Evolutionary conservation across 2,888 invertebrate species (phyloP).

Genomic region (Agrotis exclamationis): DNA sequence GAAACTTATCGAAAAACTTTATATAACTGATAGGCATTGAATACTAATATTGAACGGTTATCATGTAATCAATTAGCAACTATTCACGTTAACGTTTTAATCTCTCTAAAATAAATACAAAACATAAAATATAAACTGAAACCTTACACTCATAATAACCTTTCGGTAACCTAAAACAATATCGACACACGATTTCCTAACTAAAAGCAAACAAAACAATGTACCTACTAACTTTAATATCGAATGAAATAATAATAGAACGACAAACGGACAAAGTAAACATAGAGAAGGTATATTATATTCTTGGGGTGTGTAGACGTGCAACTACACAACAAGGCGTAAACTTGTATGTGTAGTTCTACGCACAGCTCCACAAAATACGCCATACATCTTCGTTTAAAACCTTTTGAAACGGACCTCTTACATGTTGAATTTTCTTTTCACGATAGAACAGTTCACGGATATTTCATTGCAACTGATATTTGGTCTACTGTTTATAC

Average conservation of each 20-base stretch:
- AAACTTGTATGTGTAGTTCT: neutral
- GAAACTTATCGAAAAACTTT: no score
- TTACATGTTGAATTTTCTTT: neutral
- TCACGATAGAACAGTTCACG: neutral
- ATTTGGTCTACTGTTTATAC: no score
- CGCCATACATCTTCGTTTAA: no score
- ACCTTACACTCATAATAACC: constrained; percentile 23
- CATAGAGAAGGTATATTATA: constrained; percentile 1
- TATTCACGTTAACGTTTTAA: neutral
- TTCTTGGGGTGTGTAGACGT: neutral
- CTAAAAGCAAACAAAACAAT: constrained; percentile 35
- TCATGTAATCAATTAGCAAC: neutral
- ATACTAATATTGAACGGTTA: neutral
- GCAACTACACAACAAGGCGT: neutral
- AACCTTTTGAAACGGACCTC: neutral
- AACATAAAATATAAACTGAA: constrained; percentile 2
- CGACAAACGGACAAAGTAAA: constrained; percentile 53
- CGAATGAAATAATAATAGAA: constrained; percentile 54
- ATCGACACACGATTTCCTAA: constrained; percentile 38
- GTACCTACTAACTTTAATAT: constrained; percentile 39
- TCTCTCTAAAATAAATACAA: constrained; percentile 22
- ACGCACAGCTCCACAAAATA: no score
- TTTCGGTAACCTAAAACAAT: constrained; percentile 45
- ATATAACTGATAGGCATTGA: no score
- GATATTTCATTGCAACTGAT: neutral